Conservation (phyloP, 1,140 invertebrate genomes). For the Agrilus planipennis region DNA sequence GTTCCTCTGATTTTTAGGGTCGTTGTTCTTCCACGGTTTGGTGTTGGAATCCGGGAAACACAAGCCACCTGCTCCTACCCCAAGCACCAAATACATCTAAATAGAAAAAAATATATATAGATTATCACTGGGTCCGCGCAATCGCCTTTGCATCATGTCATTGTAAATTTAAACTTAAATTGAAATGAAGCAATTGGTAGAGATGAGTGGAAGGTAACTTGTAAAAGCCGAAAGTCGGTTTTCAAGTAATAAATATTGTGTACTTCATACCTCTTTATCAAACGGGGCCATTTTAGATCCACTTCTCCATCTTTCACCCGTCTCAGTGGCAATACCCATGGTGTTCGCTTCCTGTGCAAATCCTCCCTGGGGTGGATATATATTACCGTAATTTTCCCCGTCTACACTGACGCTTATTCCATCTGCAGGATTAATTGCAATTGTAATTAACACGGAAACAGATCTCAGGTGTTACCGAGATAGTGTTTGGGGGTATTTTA, state of each 20-base stretch:
- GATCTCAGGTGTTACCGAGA: too few relatives aligned
- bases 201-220: too few relatives aligned
- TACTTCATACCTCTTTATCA: conserved; percentile 52
- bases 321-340: conserved; percentile 13
- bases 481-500: too few relatives aligned
- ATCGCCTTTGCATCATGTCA: too few relatives aligned
- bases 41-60: conserved; percentile 50
- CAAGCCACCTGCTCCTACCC: conserved; percentile 59
- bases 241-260: too few relatives aligned
- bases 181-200: too few relatives aligned
- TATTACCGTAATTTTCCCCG: conserved; percentile 36
- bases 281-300: conserved; percentile 51
- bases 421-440: too few relatives aligned
- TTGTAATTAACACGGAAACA: too few relatives aligned
- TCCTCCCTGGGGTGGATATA: conserved; percentile 27
- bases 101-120: too few relatives aligned
- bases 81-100: conserved; percentile 63
- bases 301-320: conserved; percentile 28
- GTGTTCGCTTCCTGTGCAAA: conserved; percentile 20
- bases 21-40: conserved; percentile 61
- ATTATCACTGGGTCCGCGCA: too few relatives aligned
- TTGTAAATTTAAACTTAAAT: too few relatives aligned
- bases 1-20: conserved; percentile 37
- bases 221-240: too few relatives aligned
- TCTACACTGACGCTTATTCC: conserved; percentile 41